Evolutionary conservation across 2,797 vertebrate species (phyloP).

Genomic region (Peromyscus attwateri): DNA sequence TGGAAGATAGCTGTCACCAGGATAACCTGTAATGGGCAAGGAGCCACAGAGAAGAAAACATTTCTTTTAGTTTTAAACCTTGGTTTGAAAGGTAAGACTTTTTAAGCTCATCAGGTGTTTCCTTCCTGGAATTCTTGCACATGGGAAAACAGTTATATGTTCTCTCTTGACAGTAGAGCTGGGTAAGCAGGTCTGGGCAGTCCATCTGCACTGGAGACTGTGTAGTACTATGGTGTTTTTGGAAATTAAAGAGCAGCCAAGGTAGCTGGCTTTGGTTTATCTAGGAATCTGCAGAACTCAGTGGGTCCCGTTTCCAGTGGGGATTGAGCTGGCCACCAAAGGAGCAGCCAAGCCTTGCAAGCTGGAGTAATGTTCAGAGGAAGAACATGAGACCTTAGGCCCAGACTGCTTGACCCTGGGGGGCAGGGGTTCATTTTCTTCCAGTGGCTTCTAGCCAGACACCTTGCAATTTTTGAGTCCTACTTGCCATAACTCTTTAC

Average conservation of each 20-base stretch:
- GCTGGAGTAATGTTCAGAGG: neutral
- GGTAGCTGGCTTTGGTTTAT: neutral
- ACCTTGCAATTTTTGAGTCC: neutral
- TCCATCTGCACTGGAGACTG: neutral
- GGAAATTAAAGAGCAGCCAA: neutral
- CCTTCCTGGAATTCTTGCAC: neutral
- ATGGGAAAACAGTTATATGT: neutral
- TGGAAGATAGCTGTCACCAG: slow-evolving; percentile 88
- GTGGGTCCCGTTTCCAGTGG: neutral
- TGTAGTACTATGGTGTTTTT: neutral
- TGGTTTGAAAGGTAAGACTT: slow-evolving; percentile 90
- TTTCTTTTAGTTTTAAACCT: slow-evolving; percentile 87
- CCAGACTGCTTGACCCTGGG: neutral
- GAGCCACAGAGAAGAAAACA: slow-evolving; percentile 92
- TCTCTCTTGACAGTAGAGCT: neutral
- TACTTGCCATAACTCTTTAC: neutral
- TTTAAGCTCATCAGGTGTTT: slow-evolving; percentile 48
- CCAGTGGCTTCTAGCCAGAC: neutral
- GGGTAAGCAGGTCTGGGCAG: neutral
- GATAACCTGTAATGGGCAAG: slow-evolving; percentile 97
- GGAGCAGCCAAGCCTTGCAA: neutral
- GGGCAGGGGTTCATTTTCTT: neutral
- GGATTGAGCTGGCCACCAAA: neutral
- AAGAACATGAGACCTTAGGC: neutral
- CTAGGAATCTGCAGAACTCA: neutral